phyloP scores from a whole-genome alignment of 2,797 vertebrate species.

The Bucorvus abyssinicus region DNA sequence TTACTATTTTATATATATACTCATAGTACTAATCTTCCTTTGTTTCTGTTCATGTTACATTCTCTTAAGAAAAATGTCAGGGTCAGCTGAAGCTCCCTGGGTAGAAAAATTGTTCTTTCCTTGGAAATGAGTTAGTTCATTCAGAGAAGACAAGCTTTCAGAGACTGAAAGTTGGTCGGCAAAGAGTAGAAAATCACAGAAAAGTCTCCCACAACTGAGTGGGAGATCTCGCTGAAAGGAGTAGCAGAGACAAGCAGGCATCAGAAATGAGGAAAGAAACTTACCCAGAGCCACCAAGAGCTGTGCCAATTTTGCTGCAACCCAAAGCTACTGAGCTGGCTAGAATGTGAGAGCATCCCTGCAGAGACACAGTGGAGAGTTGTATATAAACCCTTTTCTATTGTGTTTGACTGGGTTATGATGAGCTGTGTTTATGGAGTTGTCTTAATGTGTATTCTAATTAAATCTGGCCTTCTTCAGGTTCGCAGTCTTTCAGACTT shows the following conservation, averaged over 20 bases:
- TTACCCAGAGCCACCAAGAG: not conserved
- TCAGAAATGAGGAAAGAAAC: not conserved
- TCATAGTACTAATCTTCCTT: not conserved
- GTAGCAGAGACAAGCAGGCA: not conserved
- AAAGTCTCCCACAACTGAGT: not conserved
- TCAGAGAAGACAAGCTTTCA: not conserved
- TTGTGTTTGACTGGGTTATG: not conserved
- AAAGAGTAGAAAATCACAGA: not conserved
- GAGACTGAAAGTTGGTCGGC: not conserved
- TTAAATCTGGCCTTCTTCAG: not conserved
- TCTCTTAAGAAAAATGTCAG: not conserved
- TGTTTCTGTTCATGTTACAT: not conserved
- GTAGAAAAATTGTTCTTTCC: not conserved
- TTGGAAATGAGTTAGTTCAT: not conserved
- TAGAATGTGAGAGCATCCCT: conserved; percentile 20
- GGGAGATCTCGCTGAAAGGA: not conserved
- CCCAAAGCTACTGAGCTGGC: conserved; percentile 35
- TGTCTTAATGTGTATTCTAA: not conserved
- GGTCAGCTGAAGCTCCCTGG: not conserved
- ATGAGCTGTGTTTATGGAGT: not conserved
- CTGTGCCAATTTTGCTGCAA: conserved; percentile 18
- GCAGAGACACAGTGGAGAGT: not conserved
- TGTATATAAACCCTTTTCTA: not conserved
- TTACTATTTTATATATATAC: not conserved
- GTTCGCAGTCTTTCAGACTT: not conserved